Base-by-base conservation (phyloP, 2,888 invertebrate species). In the Nemoura dubitans region DNA sequence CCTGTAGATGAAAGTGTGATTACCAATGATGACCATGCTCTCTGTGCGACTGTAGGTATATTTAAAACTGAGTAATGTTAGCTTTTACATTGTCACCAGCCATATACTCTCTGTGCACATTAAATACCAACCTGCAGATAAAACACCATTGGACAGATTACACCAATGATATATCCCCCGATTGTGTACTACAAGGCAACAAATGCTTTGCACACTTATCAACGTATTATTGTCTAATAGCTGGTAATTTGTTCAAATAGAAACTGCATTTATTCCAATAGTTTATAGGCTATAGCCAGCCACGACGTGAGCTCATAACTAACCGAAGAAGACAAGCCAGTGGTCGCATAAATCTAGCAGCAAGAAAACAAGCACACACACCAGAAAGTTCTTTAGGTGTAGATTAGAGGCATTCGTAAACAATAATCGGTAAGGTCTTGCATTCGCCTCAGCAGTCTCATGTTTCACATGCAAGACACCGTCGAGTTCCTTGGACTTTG, bases 261-360 rank as follows among this genome's bases (percentile, higher is more conserved):
- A 81, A 78, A 26, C 87, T 86, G 85, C 88, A 86, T 85, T 85
- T 86, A 88, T 88, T 85, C 85, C 86, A 84, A 87, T 87, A 86
- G 87, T 86, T 84, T 36, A 59, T 86, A 87, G 82, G 76, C 59
- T 36, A n/a, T n/a, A 36, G 36, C 36, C 16, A 59, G 59, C 59
- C 36, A 59, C 59, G 59, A 1, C 36, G 36, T 16, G 86, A 26
- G n/a, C 16, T 28, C 43, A 59, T 78, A 77, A 82, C 42, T 42
- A 83, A 43, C 76, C 76, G 83, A 87, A 42, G 77, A 82, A 76
- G 26, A 87, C 30, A 85, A 42, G 36, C 29, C 21, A 42, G 84
- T 16, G 43, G 29, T 83, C 42, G 42, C 27, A 83, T 27, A 83
- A 59, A 59, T 59, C 59, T 59, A 10, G 14, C 1, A 21, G 2